Base-by-base conservation (phyloP, 2,113 vertebrate species). In the Corapipo altera region DNA sequence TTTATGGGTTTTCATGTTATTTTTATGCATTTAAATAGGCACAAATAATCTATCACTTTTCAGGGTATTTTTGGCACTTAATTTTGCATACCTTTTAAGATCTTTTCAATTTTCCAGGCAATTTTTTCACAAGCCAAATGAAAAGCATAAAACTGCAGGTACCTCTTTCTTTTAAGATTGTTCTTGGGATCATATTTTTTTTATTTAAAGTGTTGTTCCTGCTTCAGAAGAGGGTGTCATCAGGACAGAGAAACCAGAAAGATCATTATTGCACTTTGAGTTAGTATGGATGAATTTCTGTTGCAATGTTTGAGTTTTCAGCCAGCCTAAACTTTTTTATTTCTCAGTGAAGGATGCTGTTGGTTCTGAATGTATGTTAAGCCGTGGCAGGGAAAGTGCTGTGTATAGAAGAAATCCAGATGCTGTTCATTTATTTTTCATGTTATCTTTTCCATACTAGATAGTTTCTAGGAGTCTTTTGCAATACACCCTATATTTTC, bases 331-430 rank as follows among this genome's bases (percentile, higher is more conserved):
- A 44, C 1, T 75, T 82, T 6, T 79, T 59, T 55, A 24, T 87
- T 92, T 89, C 54, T 30, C 13, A 39, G 10, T 54, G 18, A 80
- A 58, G 7, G 8, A 82, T 88, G n/a, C 15, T 75, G 0, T 44
- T 67, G 39, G 12, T 88, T 82, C 67, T 73, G 23, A 84, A 37
- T 35, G 52, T 23, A 27, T 64, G 37, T 91, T 80, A 58, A 85
- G 49, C 62, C 14, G 1, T 13, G 8, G 1, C 3, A 5, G 7
- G 4, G 9, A 11, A 78, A 8, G 7, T 48, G 48, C 22, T 4
- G 1, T 39, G 9, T 55, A 10, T 13, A 39, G 9, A 52, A 67
- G 26, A 85, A 54, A 62, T 35, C 44, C 41, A 57, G 74, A 69
- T n/a, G 5, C 17, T 61, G 30, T 43, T 89, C 2, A 27, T 65